phyloP scores from a whole-genome alignment of 2,113 vertebrate genomes.

The Eurypyga helias region DNA sequence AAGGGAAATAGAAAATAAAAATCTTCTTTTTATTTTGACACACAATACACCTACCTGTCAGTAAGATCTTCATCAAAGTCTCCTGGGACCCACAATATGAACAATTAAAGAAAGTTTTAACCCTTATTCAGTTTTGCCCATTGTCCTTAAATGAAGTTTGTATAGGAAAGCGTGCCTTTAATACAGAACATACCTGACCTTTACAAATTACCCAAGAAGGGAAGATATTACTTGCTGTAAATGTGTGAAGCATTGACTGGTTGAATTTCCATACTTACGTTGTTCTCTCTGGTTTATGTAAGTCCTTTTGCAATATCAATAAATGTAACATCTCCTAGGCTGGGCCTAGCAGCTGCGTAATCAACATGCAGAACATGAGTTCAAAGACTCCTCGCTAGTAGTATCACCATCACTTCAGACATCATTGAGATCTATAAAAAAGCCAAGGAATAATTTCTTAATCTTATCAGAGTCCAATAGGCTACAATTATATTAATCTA shows the following conservation, averaged over 20 bases:
- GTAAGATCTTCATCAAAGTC: background rate
- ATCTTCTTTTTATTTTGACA: background rate
- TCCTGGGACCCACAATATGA: background rate
- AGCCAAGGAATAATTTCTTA: background rate
- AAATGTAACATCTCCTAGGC: background rate
- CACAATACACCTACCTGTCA: background rate
- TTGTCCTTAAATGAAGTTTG: background rate
- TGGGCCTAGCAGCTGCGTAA: background rate
- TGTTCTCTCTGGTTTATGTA: background rate
- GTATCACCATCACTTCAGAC: background rate
- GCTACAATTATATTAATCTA: background rate
- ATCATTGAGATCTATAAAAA: background rate
- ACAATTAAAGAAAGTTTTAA: background rate
- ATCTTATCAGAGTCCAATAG: background rate
- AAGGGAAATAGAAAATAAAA: background rate
- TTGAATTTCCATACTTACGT: background rate
- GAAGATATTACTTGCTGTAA: background rate
- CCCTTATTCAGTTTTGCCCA: background rate
- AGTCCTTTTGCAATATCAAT: background rate
- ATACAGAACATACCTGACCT: background rate
- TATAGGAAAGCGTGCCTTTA: background rate
- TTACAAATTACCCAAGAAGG: background rate
- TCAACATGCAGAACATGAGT: accelerated
- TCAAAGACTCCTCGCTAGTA: background rate
- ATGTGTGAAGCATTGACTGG: accelerated